Evolutionary conservation across 2,888 invertebrate genomes (phyloP).

Genomic region (Drosophila emarginata): DNA sequence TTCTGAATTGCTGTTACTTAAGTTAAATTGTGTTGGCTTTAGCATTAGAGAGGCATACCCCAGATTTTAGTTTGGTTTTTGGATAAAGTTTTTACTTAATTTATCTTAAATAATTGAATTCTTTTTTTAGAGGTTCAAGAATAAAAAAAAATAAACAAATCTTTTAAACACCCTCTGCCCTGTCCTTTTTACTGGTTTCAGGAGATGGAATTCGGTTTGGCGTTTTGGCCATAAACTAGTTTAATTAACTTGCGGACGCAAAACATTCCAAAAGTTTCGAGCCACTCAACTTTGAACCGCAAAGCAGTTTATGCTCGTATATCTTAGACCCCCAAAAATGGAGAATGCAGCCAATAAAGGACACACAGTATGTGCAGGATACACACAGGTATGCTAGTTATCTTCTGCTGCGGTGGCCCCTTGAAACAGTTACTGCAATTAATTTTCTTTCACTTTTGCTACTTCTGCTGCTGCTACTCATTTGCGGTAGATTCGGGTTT

Average conservation of each 20-base stretch:
- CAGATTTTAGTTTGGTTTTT: background rate
- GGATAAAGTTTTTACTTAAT: slow-evolving; percentile 12
- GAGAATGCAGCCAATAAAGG: slow-evolving; percentile 66
- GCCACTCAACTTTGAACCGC: slow-evolving; percentile 77
- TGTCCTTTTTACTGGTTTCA: background rate
- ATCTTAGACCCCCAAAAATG: slow-evolving; percentile 12
- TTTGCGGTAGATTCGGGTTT: slow-evolving; percentile 44
- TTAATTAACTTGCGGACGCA: slow-evolving; percentile 76
- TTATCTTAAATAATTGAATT: slow-evolving; percentile 53
- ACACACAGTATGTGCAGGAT: slow-evolving; percentile 36
- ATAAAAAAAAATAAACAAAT: background rate
- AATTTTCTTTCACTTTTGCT: slow-evolving; percentile 57
- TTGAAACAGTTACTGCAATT: slow-evolving; percentile 51
- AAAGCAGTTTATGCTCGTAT: slow-evolving; percentile 67
- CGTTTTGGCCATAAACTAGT: slow-evolving; percentile 66
- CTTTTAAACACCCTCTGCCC: background rate
- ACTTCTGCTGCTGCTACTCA: slow-evolving; percentile 23
- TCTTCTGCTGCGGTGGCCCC: slow-evolving; percentile 1
- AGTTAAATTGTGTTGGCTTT: slow-evolving; percentile 38
- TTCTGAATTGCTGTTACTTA: slow-evolving; percentile 28
- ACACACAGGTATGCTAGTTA: background rate
- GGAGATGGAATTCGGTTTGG: slow-evolving; percentile 30
- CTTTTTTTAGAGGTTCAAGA: slow-evolving; percentile 10
- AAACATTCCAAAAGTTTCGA: slow-evolving; percentile 63
- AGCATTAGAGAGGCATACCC: slow-evolving; percentile 41